Base-by-base conservation (phyloP, 2,797 vertebrate species). In the Podarcis siculus region DNA sequence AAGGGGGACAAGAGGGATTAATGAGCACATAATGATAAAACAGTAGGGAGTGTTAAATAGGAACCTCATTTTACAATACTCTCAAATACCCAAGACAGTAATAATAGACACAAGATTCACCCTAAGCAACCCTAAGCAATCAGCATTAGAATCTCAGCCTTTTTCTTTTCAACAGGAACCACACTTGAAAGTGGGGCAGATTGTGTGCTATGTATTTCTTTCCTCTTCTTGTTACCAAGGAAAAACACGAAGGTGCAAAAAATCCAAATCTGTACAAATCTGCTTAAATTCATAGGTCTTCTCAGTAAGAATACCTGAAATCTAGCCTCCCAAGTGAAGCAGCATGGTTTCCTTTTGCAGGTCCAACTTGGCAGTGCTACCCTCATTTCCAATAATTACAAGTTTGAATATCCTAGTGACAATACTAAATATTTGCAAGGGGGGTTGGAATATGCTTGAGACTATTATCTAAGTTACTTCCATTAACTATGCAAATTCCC, bases 181-280 rank as follows among this genome's bases (percentile, higher is more conserved):
- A 64, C 6, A 64, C 5, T 19, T 19, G 21, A 19, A 64, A 61
- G 21, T 25, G 25, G 32, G 15, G 30, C 30, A 85, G 55, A 19
- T 76, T 64, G 30, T 49, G 67, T 21, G 37, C 27, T 49, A 42
- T 17, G 4, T n/a, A 42, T 27, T 23, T 76, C 35, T 85, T 30
- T 23, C 35, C 37, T 12, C n/a, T 42, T 72, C n/a, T 17, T 10
- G 23, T 13, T 13, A 2, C 37, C 30, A 25, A 71, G 15, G 4
- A 86, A n/a, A 79, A 79, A 55, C 45, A 79, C 13, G 67, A 85
- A 32, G 30, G 45, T 13, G 9, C 84, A 69, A 86, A 86, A 39
- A 25, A 32, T 39, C 35, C 8, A 66, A 42, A 76, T 8, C 9
- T 39, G 25, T n/a, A 9, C 27, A 66, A 77, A 45, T 32, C 27